Evolutionary conservation across 92 coral and sea anemone species (phyloP).

Genomic region (Isaurus tuberculatus): DNA sequence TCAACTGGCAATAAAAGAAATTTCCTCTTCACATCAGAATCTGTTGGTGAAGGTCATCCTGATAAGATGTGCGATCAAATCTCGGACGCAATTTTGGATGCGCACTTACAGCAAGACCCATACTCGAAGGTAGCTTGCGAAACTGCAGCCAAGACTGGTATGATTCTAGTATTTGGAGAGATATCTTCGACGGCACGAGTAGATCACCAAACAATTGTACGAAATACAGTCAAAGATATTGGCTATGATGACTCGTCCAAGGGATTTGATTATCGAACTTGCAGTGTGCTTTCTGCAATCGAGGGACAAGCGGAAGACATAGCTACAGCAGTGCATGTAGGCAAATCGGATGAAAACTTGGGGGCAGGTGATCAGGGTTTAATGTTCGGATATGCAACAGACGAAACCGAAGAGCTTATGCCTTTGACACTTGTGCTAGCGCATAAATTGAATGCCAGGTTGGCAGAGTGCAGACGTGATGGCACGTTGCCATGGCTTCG

Average conservation of each 20-base stretch:
- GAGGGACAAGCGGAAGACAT: constrained; percentile 77
- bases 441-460: constrained; percentile 68
- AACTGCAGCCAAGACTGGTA: constrained; percentile 82
- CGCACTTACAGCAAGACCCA: constrained; percentile 84
- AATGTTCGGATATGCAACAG: constrained; percentile 93
- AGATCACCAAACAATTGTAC: constrained; percentile 79
- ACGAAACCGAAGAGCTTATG: constrained; percentile 85
- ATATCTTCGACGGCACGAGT: constrained; percentile 79
- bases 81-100: constrained; percentile 91
- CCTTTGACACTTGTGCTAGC: constrained; percentile 87
- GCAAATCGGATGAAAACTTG: constrained; percentile 69
- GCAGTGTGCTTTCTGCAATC: constrained; percentile 84
- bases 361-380: constrained; percentile 94
- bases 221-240: constrained; percentile 83
- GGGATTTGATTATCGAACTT: constrained; percentile 90
- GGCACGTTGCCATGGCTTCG: constrained; percentile 82
- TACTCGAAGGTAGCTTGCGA: constrained; percentile 88
- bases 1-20: constrained; percentile 67
- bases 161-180: constrained; percentile 86
- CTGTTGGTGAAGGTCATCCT: constrained; percentile 84
- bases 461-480: constrained; percentile 72
- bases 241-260: constrained; percentile 88
- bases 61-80: constrained; percentile 95
- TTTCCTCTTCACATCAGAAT: constrained; percentile 91
- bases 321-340: constrained; percentile 70